These are phyloP conservation scores for Thunnus maccoyii DNA, from an alignment of 2,113 vertebrate species.

Conservation along the genomic window DNA sequence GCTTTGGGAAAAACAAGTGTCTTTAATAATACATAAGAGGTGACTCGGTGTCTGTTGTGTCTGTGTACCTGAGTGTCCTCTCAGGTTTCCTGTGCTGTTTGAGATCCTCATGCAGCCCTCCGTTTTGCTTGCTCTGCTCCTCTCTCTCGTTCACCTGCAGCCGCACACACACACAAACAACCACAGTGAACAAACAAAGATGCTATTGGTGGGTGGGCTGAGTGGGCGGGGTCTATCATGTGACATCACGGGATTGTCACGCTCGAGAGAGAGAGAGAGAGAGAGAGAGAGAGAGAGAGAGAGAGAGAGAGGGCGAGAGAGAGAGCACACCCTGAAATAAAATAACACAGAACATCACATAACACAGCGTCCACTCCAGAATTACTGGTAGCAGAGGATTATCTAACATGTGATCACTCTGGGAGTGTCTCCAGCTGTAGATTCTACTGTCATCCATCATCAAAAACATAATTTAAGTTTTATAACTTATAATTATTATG, in stretches of 20 bases:
- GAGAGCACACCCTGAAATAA: conserved; percentile 30
- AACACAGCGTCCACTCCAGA: conserved; percentile 59
- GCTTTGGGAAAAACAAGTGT: neutral
- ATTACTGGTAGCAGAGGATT: conserved; percentile 49
- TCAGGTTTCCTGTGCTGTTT: conserved; percentile 91
- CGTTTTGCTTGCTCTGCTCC: conserved; percentile 90
- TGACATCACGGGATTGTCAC: neutral
- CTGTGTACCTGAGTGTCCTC: conserved; percentile 90
- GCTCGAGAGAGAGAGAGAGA: too few relatives aligned
- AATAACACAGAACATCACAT: conserved; percentile 54
- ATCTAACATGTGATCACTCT: conserved; percentile 44
- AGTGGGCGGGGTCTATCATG: neutral
- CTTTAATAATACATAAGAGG: conserved; percentile 39
- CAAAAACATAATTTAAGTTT: conserved; percentile 28
- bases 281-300: too few relatives aligned
- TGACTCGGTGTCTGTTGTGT: conserved; percentile 29
- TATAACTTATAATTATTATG: neutral
- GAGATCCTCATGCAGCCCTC: conserved; percentile 87
- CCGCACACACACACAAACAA: conserved; percentile 19
- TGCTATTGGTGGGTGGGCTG: neutral
- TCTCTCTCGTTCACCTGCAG: conserved; percentile 88
- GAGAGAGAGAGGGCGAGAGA: neutral
- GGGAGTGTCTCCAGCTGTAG: conserved; percentile 41
- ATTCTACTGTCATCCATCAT: conserved; percentile 15
- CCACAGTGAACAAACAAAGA: neutral